phyloP scores from a whole-genome alignment of 1,140 invertebrate genomes.

The Drosophila navojoa region DNA sequence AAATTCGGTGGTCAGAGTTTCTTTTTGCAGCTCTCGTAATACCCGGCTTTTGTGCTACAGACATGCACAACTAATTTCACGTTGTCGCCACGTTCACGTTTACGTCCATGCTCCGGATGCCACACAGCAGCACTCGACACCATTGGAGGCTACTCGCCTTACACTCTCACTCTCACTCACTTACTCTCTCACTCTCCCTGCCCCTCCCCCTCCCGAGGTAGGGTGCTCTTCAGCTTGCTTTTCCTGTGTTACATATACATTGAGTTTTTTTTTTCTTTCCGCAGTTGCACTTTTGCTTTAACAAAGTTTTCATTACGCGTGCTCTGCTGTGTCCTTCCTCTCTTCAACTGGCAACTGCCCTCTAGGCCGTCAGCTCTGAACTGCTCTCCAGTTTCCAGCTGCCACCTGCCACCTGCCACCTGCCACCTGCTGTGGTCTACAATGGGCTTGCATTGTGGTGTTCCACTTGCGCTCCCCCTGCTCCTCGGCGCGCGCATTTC shows the following conservation, averaged over 20 bases:
- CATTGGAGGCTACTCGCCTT: constrained; percentile 46
- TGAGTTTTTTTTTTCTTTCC: constrained; percentile 8
- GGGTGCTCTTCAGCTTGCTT: constrained; percentile 1
- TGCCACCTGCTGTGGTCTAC: constrained; percentile 62
- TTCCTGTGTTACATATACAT: constrained; percentile 5
- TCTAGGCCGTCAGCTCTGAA: constrained; percentile 11
- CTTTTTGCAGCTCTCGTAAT: constrained; percentile 46
- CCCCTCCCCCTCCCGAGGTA: too few relatives aligned
- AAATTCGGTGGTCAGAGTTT: constrained; percentile 72
- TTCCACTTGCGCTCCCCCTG: constrained; percentile 34
- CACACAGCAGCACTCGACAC: constrained; percentile 57
- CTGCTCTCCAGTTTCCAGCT: constrained; percentile 25
- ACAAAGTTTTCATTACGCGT: constrained; percentile 77
- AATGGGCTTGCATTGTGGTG: constrained; percentile 67
- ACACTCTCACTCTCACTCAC: constrained; percentile 18
- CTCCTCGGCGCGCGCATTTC: constrained; percentile 48
- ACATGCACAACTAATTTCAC: constrained; percentile 74
- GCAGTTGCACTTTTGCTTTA: constrained; percentile 43
- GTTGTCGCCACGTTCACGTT: constrained; percentile 68
- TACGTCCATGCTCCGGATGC: constrained; percentile 32
- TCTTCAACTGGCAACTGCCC: constrained; percentile 22
- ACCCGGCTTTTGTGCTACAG: constrained; percentile 60
- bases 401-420: constrained; percentile 54
- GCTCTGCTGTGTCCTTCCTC: constrained; percentile 52
- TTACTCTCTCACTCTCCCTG: constrained; percentile 22